Conservation (phyloP, 2,888 invertebrate species). For the Synanthedon tipuliformis region DNA sequence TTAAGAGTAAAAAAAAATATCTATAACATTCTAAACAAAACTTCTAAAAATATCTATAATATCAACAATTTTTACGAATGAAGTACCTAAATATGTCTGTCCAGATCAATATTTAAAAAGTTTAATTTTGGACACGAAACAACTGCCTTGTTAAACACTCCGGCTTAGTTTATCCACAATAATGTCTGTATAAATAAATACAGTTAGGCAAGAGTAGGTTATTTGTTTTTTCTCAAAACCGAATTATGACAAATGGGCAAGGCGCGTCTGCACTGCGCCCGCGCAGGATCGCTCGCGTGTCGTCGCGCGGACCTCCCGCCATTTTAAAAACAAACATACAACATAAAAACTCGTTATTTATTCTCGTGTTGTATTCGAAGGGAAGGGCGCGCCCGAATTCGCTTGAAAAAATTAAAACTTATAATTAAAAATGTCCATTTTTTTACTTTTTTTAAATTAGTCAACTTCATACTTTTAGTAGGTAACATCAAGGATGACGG, state of each 20-base stretch:
- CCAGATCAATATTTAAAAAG: neutral
- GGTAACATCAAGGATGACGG: no score
- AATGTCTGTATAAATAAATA: constrained; percentile 62
- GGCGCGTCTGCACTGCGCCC: constrained; percentile 48
- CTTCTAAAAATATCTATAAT: neutral
- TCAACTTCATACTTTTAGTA: no score
- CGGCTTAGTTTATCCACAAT: constrained; percentile 35
- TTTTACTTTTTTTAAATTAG: no score
- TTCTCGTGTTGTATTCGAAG: constrained; percentile 56
- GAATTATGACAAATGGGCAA: constrained; percentile 68
- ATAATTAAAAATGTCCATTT: constrained; percentile 50
- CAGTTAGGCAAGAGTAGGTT: constrained; percentile 56
- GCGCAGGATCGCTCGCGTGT: constrained; percentile 62
- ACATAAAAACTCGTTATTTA: constrained; percentile 68
- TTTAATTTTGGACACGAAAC: constrained; percentile 36
- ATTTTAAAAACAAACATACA: constrained; percentile 69
- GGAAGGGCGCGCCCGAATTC: constrained; percentile 65
- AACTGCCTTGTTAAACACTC: constrained; percentile 60
- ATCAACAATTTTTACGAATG: neutral
- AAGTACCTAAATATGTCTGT: neutral
- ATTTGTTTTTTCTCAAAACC: constrained; percentile 63
- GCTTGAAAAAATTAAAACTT: constrained; percentile 64
- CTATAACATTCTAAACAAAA: no score
- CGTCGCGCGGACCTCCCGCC: constrained; percentile 69
- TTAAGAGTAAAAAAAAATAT: no score